Conservation (phyloP, 2,888 invertebrate genomes). For the Podotricha telesiphe region DNA sequence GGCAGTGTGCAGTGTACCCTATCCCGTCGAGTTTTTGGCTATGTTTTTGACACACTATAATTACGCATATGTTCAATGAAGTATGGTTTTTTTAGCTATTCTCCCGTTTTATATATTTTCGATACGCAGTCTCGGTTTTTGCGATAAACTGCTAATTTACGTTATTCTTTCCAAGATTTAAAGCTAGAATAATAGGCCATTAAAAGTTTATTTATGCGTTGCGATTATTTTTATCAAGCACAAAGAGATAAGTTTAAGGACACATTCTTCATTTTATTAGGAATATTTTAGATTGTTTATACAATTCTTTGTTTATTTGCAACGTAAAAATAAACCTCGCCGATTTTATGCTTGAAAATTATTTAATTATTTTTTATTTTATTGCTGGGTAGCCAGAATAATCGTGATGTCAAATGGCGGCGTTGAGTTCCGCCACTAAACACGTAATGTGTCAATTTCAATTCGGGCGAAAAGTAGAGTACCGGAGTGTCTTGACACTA, state of each 20-base stretch:
- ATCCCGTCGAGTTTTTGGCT: slow-evolving; percentile 40
- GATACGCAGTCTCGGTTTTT: neutral
- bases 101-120: slow-evolving; percentile 2
- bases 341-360: too few relatives aligned
- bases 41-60: slow-evolving; percentile 41
- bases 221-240: slow-evolving; percentile 36
- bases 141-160: slow-evolving; percentile 39
- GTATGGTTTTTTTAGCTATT: slow-evolving; percentile 35
- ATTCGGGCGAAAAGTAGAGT: too few relatives aligned
- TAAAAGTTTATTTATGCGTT: slow-evolving; percentile 45
- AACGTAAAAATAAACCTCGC: too few relatives aligned
- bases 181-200: slow-evolving; percentile 45
- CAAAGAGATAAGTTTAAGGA: slow-evolving; percentile 33
- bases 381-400: too few relatives aligned
- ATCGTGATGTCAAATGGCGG: too few relatives aligned
- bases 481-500: too few relatives aligned
- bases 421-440: too few relatives aligned
- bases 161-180: slow-evolving; percentile 43
- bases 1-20: slow-evolving; percentile 23
- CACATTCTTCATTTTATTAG: slow-evolving; percentile 19
- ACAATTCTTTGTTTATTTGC: neutral
- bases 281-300: slow-evolving; percentile 2
- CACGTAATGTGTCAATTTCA: too few relatives aligned
- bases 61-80: slow-evolving; percentile 34
- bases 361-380: too few relatives aligned